Base-by-base conservation (phyloP, 2,797 vertebrate species). In the Gorsachius magnificus region DNA sequence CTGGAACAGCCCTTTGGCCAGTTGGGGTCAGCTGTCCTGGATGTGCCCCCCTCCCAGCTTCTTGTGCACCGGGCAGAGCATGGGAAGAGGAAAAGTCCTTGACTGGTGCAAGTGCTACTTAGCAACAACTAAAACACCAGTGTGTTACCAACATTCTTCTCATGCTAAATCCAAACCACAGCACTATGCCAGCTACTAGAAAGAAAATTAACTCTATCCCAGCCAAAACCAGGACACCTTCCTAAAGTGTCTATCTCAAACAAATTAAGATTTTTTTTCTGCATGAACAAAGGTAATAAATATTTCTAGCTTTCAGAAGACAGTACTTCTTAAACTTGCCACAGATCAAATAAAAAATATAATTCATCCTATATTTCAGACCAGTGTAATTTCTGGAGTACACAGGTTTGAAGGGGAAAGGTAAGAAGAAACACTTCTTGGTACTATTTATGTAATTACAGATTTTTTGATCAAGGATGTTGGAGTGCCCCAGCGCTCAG, bases 391-490 rank as follows among this genome's bases (percentile, higher is more conserved):
- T 93, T 92, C 65, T 61, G 9, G n/a, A 74, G 16, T 43, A 38
- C 0, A 0, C 50, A 35, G 16, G 12, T 72, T 36, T 77, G 57
- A 45, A 81, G 19, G 75, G 1, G 1, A 22, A 61, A 68, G 5
- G 9, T 58, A 88, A 68, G 22, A 85, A 89, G 16, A 83, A 86
- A 48, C 2, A 19, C 68, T 83, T 90, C 31, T 83, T 72, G 33
- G 51, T 17, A n/a, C 11, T 38, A 28, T 51, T 77, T 33, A 21
- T 50, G 16, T 17, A 77, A 36, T 45, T 36, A n/a, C 1, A 8
- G 25, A 80, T 75, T 90, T 96, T 87, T 58, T 21, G 5, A 3
- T 26, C 38, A 51, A 63, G 72, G 33, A 7, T 69, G 25, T 56
- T 77, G 46, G 46, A 80, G 33, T 25, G 16, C 3, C n/a, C 51